These are phyloP conservation scores for Muntiacus muntjak DNA, from an alignment of 2,113 vertebrate genomes.

Conservation along the genomic window DNA sequence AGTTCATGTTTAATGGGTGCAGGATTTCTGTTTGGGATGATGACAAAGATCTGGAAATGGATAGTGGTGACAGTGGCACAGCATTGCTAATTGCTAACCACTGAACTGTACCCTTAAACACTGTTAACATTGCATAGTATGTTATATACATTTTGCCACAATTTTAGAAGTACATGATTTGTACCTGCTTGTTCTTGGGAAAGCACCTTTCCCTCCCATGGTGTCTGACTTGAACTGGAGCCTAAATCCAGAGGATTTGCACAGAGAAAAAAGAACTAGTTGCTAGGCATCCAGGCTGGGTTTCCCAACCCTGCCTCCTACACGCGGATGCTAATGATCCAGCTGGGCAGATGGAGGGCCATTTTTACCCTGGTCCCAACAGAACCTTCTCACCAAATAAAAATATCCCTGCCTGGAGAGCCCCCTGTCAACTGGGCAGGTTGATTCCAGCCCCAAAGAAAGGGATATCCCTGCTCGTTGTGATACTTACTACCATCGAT, in stretches of 20 bases:
- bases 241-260: background rate
- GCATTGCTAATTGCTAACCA: background rate
- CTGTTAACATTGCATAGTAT: rapidly evolving
- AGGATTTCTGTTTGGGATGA: background rate
- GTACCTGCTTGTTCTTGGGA: background rate
- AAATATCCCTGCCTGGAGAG: background rate
- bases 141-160: background rate
- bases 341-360: background rate
- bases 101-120: background rate
- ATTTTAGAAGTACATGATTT: background rate
- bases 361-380: background rate
- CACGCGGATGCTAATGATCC: background rate
- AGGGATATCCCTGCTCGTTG: background rate
- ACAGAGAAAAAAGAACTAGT: background rate
- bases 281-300: background rate
- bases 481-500: background rate
- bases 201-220: background rate
- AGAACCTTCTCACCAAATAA: background rate
- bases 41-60: background rate
- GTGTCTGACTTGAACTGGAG: background rate
- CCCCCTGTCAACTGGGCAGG: background rate
- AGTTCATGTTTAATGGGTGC: background rate
- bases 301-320: background rate
- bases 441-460: background rate
- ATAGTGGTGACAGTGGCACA: background rate